These are phyloP conservation scores for Villa cingulata DNA, from an alignment of 2,888 invertebrate species.

Conservation along the genomic window DNA sequence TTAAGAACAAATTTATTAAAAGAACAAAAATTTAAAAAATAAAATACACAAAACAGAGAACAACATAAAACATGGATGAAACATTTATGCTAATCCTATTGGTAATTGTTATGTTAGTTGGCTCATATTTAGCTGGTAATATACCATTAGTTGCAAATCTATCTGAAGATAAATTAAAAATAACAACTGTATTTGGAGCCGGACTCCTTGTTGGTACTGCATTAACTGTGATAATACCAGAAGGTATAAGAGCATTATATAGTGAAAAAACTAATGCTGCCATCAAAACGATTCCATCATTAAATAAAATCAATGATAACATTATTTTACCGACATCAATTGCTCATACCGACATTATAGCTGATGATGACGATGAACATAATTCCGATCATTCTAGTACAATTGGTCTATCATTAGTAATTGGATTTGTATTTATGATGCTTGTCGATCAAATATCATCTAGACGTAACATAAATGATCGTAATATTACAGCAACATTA, in stretches of 20 bases:
- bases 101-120: slow-evolving; percentile 85
- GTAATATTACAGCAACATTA: slow-evolving; percentile 84
- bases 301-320: neutral
- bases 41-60: no score
- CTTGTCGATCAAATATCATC: slow-evolving; percentile 75
- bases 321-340: neutral
- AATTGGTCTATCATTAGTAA: slow-evolving; percentile 84
- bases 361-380: neutral
- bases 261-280: slow-evolving; percentile 25
- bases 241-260: slow-evolving; percentile 81
- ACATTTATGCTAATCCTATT: slow-evolving; percentile 68
- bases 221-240: slow-evolving; percentile 93
- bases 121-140: slow-evolving; percentile 89
- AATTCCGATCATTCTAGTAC: slow-evolving; percentile 27
- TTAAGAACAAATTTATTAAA: no score
- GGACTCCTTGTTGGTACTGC: slow-evolving; percentile 96
- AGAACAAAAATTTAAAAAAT: no score
- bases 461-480: slow-evolving; percentile 44
- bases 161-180: slow-evolving; percentile 91
- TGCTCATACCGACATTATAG: neutral
- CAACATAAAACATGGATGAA: slow-evolving; percentile 53
- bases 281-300: neutral
- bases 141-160: slow-evolving; percentile 87
- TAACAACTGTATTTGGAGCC: slow-evolving; percentile 91
- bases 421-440: slow-evolving; percentile 96